Evolutionary conservation across 2,888 invertebrate genomes (phyloP), one percentile per base, ranked within the genome.

Genomic region (Notodonta dromedarius): DNA sequence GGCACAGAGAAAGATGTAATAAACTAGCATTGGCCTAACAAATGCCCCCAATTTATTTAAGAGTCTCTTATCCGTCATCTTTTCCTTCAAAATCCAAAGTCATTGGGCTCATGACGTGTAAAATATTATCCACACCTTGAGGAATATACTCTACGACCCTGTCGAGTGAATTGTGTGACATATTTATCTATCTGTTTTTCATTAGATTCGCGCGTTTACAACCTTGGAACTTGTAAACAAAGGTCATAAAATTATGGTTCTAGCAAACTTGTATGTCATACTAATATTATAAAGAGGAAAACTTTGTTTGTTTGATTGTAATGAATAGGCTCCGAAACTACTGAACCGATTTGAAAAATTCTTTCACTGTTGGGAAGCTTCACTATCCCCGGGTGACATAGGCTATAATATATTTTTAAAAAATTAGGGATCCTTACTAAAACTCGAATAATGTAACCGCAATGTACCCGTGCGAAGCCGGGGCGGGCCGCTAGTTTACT

Each of bases 91-190:
- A 13, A 32, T n/a, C 35, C 16, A 63, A 59, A 66, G 44, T 52
- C 39, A n/a, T 62, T 50, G 50, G 52, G 32, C 32, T 61, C 55
- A 61, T 63, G 59, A 62, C 62, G 42, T 62, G 60, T 59, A 48
- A 56, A 57, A 66, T 60, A 62, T 66, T 58, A 51, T 61, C 48
- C 56, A 56, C 59, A 56, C 55, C 53, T 68, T 62, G 54, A 62
- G 55, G 40, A 53, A 52, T 55, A 51, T 48, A 58, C 24, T 57
- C 40, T 44, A 60, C 61, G 70, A 60, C 62, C 61, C 59, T 62
- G 59, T 58, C 56, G 67, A 59, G 61, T 67, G 62, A 58, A 58
- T 24, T 39, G 14, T n/a, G 46, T 8, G 62, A 57, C 32, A 64
- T 35, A 35, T 42, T 42, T 42, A 42, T 42, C 1, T 11, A 11